Percentiles rank a stretch among this genome's conserved stretches.
Evolutionary conservation across 2,888 invertebrate species (phyloP).

Genomic region (Gortyna flavago): DNA sequence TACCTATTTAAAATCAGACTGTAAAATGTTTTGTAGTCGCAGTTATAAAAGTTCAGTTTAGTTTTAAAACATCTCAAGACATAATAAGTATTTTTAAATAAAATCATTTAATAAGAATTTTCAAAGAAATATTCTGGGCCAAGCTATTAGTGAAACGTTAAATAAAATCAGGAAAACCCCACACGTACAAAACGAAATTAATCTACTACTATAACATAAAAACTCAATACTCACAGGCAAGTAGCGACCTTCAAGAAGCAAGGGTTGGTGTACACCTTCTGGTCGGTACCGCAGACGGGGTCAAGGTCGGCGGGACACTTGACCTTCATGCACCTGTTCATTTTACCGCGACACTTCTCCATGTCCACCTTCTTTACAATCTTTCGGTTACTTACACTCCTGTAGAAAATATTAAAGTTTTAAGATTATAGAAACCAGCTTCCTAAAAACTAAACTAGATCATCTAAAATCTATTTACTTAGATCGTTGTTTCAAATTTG

Average conservation of each 20-base stretch:
- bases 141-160: background rate
- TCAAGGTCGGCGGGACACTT: conserved; percentile 92
- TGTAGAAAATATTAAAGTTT: conserved; percentile 58
- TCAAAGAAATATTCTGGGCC: background rate
- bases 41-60: too few species aligned
- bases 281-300: conserved; percentile 97
- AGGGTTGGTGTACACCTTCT: conserved; percentile 95
- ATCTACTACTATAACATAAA: conserved; percentile 13
- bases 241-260: conserved; percentile 95
- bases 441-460: background rate
- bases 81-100: background rate
- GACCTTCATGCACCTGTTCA: conserved; percentile 94
- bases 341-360: conserved; percentile 94
- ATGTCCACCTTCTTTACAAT: conserved; percentile 93
- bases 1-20: too few species aligned
- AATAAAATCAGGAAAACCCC: background rate
- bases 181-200: too few species aligned
- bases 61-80: background rate
- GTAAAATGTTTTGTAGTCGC: too few species aligned
- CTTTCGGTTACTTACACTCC: conserved; percentile 89
- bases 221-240: conserved; percentile 92
- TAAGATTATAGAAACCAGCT: background rate
- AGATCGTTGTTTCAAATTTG: background rate
- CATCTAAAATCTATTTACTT: background rate
- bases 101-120: background rate